A percentile compares a stretch with the other conserved stretches of the same genome.
phyloP scores from a whole-genome alignment of 2,888 invertebrate species.

The Acrobasis repandana region DNA sequence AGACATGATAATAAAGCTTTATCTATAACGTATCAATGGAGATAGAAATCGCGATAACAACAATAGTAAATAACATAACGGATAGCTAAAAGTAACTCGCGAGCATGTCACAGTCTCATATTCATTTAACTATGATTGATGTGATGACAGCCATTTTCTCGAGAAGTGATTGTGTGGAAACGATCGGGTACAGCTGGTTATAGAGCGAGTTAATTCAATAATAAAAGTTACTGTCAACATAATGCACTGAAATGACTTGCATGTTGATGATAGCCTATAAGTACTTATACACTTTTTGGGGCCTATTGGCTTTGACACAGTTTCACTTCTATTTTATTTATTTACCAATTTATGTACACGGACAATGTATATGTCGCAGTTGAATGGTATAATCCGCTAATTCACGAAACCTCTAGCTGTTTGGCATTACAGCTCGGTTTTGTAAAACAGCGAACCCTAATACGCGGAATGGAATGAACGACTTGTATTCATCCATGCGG shows the following conservation, averaged over 20 bases:
- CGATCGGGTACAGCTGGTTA: constrained; percentile 12
- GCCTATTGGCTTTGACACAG: not conserved
- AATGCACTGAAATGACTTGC: constrained; percentile 4
- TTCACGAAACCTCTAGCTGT: too few relatives aligned
- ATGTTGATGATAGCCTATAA: not conserved
- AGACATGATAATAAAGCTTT: constrained; percentile 4
- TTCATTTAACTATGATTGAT: constrained; percentile 19
- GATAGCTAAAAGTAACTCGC: constrained; percentile 5
- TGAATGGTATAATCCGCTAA: too few relatives aligned
- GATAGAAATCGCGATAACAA: constrained; percentile 11
- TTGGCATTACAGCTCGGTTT: too few relatives aligned
- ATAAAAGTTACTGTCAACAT: not conserved
- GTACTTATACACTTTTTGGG: not conserved
- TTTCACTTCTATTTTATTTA: too few relatives aligned
- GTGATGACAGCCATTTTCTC: constrained; percentile 18
- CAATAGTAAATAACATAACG: constrained; percentile 5
- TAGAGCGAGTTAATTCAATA: constrained; percentile 11
- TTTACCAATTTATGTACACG: too few relatives aligned
- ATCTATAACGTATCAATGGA: constrained; percentile 4
- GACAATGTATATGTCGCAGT: too few relatives aligned
- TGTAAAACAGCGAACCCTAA: too few relatives aligned
- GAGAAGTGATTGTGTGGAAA: constrained; percentile 5
- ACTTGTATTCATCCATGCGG: too few relatives aligned
- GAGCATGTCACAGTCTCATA: not conserved
- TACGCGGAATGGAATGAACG: too few relatives aligned